These are phyloP conservation scores for Raphicerus campestris DNA, from an alignment of 2,113 vertebrate species.

Conservation along the genomic window DNA sequence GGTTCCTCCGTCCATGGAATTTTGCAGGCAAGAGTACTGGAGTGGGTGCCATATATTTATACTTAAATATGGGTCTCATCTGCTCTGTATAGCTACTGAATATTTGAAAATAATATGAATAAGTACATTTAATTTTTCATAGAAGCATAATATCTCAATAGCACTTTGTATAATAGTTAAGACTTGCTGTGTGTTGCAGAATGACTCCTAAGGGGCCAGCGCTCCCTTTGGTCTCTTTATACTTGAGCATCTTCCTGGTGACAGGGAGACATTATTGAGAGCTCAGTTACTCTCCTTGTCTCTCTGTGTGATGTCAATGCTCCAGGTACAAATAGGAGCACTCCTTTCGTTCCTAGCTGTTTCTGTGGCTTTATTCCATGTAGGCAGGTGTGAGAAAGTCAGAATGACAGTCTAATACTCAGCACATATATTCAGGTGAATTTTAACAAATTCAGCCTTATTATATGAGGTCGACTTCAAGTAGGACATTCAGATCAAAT, in stretches of 20 bases:
- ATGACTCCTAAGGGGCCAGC: not conserved
- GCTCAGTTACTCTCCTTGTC: not conserved
- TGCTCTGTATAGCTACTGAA: not conserved
- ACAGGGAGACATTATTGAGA: not conserved
- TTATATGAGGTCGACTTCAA: not conserved
- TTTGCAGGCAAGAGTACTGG: too few species aligned
- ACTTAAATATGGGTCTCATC: not conserved
- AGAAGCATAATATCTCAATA: not conserved
- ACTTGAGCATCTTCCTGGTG: not conserved
- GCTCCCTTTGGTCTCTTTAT: not conserved
- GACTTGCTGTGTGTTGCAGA: not conserved
- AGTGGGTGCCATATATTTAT: not conserved
- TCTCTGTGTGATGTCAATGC: not conserved
- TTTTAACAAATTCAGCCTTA: not conserved
- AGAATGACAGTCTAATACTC: not conserved
- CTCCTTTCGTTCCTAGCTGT: not conserved
- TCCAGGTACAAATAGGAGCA: not conserved
- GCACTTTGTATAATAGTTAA: not conserved
- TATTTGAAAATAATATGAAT: not conserved
- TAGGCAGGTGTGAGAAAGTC: not conserved
- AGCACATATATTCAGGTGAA: not conserved
- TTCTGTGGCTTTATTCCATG: not conserved
- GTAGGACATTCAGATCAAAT: not conserved
- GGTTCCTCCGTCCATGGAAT: too few species aligned
- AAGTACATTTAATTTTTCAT: not conserved